Conservation (phyloP, 2,888 invertebrate species). For the Drosophila yooni region DNA sequence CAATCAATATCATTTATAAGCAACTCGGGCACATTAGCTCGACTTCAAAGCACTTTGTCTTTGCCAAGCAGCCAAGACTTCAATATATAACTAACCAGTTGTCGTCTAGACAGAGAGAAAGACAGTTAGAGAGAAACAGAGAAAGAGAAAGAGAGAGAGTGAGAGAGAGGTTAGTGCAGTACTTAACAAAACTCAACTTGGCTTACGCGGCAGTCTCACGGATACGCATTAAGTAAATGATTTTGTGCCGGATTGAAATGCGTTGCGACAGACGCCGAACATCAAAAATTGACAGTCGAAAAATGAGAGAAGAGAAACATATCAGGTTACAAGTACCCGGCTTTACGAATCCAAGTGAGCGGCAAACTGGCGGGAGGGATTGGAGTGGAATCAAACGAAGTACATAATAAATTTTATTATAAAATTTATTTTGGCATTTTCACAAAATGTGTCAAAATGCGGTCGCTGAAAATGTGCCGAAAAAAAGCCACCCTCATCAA, state of each 20-base stretch:
- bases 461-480: slow-evolving; percentile 54
- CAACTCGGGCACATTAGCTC: slow-evolving; percentile 46
- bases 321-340: slow-evolving; percentile 72
- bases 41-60: slow-evolving; percentile 74
- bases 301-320: slow-evolving; percentile 52
- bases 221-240: slow-evolving; percentile 74
- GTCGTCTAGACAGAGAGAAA: slow-evolving; percentile 11
- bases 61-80: slow-evolving; percentile 47
- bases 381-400: slow-evolving; percentile 49
- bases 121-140: not conserved
- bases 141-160: not conserved
- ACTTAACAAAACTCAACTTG: slow-evolving; percentile 42
- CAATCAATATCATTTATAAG: slow-evolving; percentile 74
- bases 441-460: slow-evolving; percentile 76
- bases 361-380: slow-evolving; percentile 46
- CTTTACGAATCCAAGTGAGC: slow-evolving; percentile 58
- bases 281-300: slow-evolving; percentile 69
- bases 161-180: not conserved
- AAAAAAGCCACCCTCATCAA: slow-evolving; percentile 73
- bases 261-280: slow-evolving; percentile 56
- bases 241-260: slow-evolving; percentile 59
- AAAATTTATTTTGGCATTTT: slow-evolving; percentile 71
- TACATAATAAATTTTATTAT: slow-evolving; percentile 81
- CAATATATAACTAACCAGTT: slow-evolving; percentile 16
- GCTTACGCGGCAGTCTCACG: slow-evolving; percentile 30